Base-by-base conservation (phyloP, 1,140 invertebrate species). In the Brachionus asplanchnoidis region DNA sequence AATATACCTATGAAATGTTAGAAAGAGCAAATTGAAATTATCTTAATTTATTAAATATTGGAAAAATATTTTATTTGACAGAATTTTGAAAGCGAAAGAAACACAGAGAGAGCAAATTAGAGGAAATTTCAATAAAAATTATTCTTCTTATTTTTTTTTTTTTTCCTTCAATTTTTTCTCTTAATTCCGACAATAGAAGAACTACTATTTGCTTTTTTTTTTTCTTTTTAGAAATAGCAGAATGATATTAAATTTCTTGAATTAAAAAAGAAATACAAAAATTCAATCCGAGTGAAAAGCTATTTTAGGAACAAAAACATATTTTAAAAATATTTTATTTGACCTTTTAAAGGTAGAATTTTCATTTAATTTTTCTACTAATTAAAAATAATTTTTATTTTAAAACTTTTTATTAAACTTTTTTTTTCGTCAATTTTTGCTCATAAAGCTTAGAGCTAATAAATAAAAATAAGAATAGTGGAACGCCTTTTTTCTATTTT, bases 1-100 rank as follows among this genome's bases (percentile, higher is more conserved):
- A 60, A 60, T 26, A 60, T 26, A 60, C 53, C 53, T 60, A 60
- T 60, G 53, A 60, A 60, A 60, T 60, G 53, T 60, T 60, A 73
- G 40, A 73, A 73, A 20, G 68, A 73, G 8, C 68, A 73, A 60
- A 40, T 73, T 40, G 23, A 36, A 36, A 73, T 73, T 73, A 73
- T 73, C 68, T 73, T 73, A 73, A 73, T 73, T 73, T 73, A 73
- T 73, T 73, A 73, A 68, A 32, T 68, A 68, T 73, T 73, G 68
- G 68, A 73, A 73, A 42, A 73, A 42, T 73, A 42, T 36, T 42
- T 40, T 73, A 42, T 40, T 73, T 73, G 68, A 73, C n/a, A 40
- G 17, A 42, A 73, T 17, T 42, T 42, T 17, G 26, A 70, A 4
- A 70, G 46, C 14, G 14, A 53, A 14, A 53, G 5, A 14, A 0